Conservation (phyloP, 2,797 vertebrate species). For the Tarsius wallacei region DNA sequence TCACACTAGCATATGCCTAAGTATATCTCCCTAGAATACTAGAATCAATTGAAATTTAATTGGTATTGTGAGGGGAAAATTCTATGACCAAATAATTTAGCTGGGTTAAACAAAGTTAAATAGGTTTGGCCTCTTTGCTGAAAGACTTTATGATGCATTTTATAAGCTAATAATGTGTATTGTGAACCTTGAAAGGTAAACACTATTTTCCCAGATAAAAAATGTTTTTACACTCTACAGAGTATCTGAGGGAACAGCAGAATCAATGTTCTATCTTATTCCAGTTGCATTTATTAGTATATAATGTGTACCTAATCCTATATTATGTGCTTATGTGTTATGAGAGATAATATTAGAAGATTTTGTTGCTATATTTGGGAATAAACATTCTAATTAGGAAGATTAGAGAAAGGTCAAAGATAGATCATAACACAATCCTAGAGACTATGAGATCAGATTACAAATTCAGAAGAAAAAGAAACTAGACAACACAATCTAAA, state of each 20-base stretch:
- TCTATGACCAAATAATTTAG: background rate
- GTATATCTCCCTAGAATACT: background rate
- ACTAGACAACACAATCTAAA: background rate
- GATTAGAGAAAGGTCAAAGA: constrained; percentile 35
- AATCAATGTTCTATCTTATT: background rate
- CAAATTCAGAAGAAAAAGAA: background rate
- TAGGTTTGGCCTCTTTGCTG: background rate
- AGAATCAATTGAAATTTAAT: background rate
- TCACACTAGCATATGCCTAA: background rate
- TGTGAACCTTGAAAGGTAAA: background rate
- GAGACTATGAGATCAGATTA: background rate
- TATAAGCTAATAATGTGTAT: background rate
- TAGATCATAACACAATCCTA: background rate
- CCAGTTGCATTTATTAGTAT: background rate
- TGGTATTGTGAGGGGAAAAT: background rate
- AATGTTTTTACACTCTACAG: background rate
- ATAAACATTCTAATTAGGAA: constrained; percentile 59
- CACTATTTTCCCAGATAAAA: background rate
- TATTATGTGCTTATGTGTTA: background rate
- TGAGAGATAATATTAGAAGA: constrained; percentile 31
- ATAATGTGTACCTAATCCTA: background rate
- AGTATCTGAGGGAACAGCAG: background rate
- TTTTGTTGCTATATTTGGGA: background rate
- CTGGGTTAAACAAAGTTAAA: background rate
- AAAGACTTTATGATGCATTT: background rate